Evolutionary conservation across 2,113 vertebrate genomes (phyloP), one percentile per base, ranked within the genome.

Genomic region (Platichthys flesus): DNA sequence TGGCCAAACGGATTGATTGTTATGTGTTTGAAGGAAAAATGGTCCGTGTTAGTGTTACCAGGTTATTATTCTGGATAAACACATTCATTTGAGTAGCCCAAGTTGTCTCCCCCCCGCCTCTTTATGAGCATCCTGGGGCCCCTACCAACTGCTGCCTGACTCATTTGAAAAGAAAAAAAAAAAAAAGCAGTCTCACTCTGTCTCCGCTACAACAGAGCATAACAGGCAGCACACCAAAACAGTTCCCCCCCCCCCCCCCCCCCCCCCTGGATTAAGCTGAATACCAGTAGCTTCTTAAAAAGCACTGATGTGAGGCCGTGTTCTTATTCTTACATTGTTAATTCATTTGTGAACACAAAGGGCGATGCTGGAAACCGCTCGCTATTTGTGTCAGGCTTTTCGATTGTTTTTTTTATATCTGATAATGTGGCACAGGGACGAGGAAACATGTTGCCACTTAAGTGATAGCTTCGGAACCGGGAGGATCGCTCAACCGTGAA

Each of bases 121-220:
- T 64, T 67, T 73, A 74, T 78, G 69, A 18, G 56, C 83, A 64
- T 84, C 90, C 85, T 61, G 60, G 24, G 85, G 88, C 83, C 61
- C 69, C 65, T 31, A 83, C 85, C 88, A 86, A 89, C 88, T 89
- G 86, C 90, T 83, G 85, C 70, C 69, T 83, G 81, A 88, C 85
- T 91, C 85, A 91, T 89, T 85, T 89, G n/a, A n/a, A n/a, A 77
- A 63, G 81, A 75, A 68, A 76, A 78, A 52, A 69, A 68, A 35
- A 66, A 77, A 78, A 52, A 31, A 68, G 60, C 59, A 71, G 68
- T 74, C 75, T 66, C 56, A 71, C 72, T 69, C 60, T 57, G 76
- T 76, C 55, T 63, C n/a, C 54, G 51, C 64, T 21, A 40, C 24
- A 61, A 56, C 62, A 78, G 13, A 85, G 63, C 42, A 72, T 18